Evolutionary conservation across 2,888 invertebrate genomes (phyloP), one percentile per base, ranked within the genome.

Genomic region (Tenthredo mesomela): DNA sequence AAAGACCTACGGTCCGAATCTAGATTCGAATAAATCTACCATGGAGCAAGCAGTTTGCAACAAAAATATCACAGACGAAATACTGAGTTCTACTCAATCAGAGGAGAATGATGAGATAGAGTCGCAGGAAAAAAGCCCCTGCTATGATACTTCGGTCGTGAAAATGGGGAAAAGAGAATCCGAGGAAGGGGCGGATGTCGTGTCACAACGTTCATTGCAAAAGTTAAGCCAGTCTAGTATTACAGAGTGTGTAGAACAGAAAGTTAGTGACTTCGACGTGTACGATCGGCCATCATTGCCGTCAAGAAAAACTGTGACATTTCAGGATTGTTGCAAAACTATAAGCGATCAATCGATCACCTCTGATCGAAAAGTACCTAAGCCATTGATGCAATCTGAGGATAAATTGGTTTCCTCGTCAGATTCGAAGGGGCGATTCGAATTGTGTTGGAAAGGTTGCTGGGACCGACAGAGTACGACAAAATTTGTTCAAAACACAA

Each of bases 381-480:
- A 7, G 21, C 37, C 58, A 6, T 61, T 7, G 6, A 0, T 77
- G 37, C 33, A n/a, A 29, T 37, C 47, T 18, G 82, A 47, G 15
- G 67, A 82, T n/a, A 47, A 43, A 21, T 50, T 9, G 1, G 4
- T 61, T 61, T 29, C 40, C 2, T 65, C 47, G 25, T 80, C 82
- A 9, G 47, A 47, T 4, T 61, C 47, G 18, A 82, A 40, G 4
- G 80, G 80, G 29, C 50, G 82, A 67, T 82, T 43, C 33, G 82
- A 82, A 50, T 70, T 82, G 21, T 25, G 47, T 25, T 82, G 65
- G 47, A 67, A 82, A 67, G 82, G 82, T 25, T 82, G 67, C 12
- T 82, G 82, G 82, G 70, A 67, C 1, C 82, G 67, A 67, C 9
- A 67, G 37, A 12, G 29, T 10, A 29, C 18, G 15, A 43, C 33